Percentiles rank a stretch among this genome's conserved stretches.
These are phyloP conservation scores for Hetaerina americana DNA, from an alignment of 1,140 invertebrate genomes.

Conservation along the genomic window DNA sequence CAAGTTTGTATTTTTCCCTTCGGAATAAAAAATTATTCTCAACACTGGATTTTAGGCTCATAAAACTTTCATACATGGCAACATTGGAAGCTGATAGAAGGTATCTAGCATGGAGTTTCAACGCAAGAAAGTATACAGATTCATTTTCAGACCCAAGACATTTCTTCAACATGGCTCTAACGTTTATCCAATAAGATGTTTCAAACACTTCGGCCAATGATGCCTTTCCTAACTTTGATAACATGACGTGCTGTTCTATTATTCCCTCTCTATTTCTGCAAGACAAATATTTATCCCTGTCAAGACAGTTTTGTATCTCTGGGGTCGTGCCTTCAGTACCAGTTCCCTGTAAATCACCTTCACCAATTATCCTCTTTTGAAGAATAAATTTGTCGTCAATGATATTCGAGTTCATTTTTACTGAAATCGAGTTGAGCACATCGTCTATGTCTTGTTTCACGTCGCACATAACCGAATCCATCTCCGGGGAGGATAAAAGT, in stretches of 20 bases:
- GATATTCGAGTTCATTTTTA: neutral
- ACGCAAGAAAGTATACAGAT: neutral
- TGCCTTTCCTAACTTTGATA: neutral
- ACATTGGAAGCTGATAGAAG: neutral
- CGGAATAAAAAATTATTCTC: neutral
- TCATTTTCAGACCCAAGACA: neutral
- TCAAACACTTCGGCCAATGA: neutral
- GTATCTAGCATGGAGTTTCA: neutral
- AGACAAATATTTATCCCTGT: neutral
- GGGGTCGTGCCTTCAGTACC: neutral
- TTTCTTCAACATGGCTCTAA: neutral
- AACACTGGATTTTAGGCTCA: neutral
- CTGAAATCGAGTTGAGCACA: no score
- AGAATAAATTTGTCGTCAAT: neutral
- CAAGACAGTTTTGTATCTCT: neutral
- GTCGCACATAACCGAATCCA: neutral
- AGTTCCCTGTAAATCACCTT: neutral
- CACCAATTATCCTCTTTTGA: neutral
- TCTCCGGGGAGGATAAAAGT: neutral
- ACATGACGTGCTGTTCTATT: neutral
- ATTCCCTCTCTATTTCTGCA: neutral
- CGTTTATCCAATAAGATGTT: neutral
- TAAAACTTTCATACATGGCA: neutral
- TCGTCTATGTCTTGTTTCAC: neutral
- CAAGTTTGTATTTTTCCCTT: neutral